Evolutionary conservation across 2,888 invertebrate genomes (phyloP), one percentile per base, ranked within the genome.

Genomic region (Pollenia angustigena): DNA sequence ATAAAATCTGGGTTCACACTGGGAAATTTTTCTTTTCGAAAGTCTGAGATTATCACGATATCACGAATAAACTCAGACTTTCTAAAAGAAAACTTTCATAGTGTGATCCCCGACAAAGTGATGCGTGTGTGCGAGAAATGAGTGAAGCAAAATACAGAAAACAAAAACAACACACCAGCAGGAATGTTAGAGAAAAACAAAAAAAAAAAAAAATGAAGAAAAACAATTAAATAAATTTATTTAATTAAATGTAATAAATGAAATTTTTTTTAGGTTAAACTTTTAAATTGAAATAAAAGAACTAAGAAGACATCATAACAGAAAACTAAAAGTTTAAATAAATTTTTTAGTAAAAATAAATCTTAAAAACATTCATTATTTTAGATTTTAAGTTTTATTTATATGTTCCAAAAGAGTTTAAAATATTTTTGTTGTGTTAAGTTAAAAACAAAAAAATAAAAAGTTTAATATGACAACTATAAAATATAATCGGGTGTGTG

Each of bases 321-420:
- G 32, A 58, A 32, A 7, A n/a, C 46, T 68, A 58, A 46, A 58
- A 46, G 16, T 12, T 46, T 4, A 32, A 66, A 56, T 48, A 11
- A 12, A 44, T 76, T 64, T 6, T 74, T 71, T 71, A 82, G 40
- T 69, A 7, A 66, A 32, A 60, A 69, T 52, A 60, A 88, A 64
- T 14, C 58, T 75, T 71, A 87, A 76, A 81, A 66, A 75, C 84
- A 81, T 74, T 85, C 85, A 79, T 79, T 84, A 46, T 80, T 50
- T 71, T 85, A 64, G 71, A 76, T 18, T 68, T 69, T 85, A 88
- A 82, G 40, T 83, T 79, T 72, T 79, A 85, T 81, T 68, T 54
- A 74, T 84, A 85, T 72, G 71, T 76, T 60, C 11, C 69, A 68
- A 58, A 62, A 32, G 32, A 32, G 32, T 32, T 32, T 50, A 6